Conservation (phyloP, 2,888 invertebrate species). For the Syrista parreyssii region DNA sequence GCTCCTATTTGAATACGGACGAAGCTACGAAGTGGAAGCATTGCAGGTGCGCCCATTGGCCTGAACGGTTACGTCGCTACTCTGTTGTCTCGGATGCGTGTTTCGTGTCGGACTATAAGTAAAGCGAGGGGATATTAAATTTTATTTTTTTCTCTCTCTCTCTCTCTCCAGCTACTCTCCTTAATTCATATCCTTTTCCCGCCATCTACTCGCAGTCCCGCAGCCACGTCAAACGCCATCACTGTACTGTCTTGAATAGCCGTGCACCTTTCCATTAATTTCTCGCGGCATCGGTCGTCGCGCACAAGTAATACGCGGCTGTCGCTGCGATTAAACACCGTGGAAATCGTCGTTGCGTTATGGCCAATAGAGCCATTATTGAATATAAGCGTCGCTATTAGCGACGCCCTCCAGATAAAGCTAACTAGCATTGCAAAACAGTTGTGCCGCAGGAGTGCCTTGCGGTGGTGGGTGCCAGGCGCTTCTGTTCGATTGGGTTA, state of each 20-base stretch:
- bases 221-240: too few relatives aligned
- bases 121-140: too few relatives aligned
- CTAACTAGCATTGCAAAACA: conserved; percentile 45
- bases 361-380: conserved; percentile 42
- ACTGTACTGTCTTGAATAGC: too few relatives aligned
- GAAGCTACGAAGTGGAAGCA: neutral
- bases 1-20: neutral
- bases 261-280: too few relatives aligned
- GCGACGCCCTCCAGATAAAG: conserved; percentile 28
- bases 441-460: conserved; percentile 12
- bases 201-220: too few relatives aligned
- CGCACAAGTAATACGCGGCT: neutral
- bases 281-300: too few relatives aligned
- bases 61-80: neutral
- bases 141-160: too few relatives aligned
- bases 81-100: too few relatives aligned
- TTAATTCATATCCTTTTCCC: too few relatives aligned
- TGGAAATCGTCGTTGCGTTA: conserved; percentile 16
- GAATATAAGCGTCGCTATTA: conserved; percentile 33
- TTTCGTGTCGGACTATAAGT: too few relatives aligned
- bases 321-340: neutral
- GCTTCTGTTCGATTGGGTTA: neutral
- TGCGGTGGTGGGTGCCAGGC: conserved; percentile 4
- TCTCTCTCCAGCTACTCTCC: too few relatives aligned
- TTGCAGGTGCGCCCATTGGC: neutral